Base-by-base conservation (phyloP, 2,113 vertebrate species). In the Strix aluco region DNA sequence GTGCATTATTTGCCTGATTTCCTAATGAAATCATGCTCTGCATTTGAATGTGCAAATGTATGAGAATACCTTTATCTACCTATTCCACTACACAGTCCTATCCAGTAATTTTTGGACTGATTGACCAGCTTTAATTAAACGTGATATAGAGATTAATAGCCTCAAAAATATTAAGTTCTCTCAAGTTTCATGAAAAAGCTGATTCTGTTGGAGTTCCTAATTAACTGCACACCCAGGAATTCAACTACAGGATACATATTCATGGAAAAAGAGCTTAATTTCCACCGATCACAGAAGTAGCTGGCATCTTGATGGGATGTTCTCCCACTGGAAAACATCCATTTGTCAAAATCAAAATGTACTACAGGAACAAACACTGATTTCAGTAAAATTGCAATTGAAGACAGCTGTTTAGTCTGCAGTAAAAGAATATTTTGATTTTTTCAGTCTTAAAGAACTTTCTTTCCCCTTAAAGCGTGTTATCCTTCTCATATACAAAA, bases 311-410 rank as follows among this genome's bases (percentile, higher is more conserved):
- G 89, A 89, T 75, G 57, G 89, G 61, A 63, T 95, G 61, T 72
- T 94, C 89, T 89, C 70, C 73, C 89, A 79, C 65, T 89, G 73
- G 81, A 79, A 95, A 94, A 87, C 34, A 89, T 61, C 44, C 25
- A 82, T 91, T 95, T 69, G 40, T 90, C 69, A 82, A 89, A 95
- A 89, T 84, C 83, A 89, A 87, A 89, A 75, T 5, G 4, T 85
- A 36, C 70, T 69, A 30, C 29, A 79, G 94, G 47, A 94, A 49
- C 58, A 90, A 94, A 73, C 11, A 65, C 34, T 57, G 30, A 74
- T 95, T 82, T 63, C 27, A 72, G 66, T 49, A 65, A 75, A 79
- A 91, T 84, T 84, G 79, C 83, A 59, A 2, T 34, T 69, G n/a
- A 63, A 94, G 73, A 49, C 42, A 93, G 49, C 11, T 40, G 11